Conservation (phyloP, 53 echinoderm and acorn worm species). For the Apostichopus leukothele region DNA sequence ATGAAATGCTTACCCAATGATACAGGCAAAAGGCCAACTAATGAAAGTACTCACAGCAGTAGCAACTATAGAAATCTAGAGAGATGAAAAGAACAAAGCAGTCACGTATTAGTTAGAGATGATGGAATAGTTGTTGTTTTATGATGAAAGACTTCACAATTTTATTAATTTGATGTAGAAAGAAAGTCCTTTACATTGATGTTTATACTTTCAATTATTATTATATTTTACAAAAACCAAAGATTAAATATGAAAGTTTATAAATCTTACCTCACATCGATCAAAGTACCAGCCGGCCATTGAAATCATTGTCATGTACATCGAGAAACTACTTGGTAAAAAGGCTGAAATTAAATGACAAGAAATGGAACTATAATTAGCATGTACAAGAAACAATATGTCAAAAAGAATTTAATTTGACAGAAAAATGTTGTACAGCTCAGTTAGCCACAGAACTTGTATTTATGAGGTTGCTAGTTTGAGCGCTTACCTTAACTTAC, state of each 20-base stretch:
- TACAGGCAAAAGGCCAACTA: conserved; percentile 97
- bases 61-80: conserved; percentile 77
- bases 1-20: conserved; percentile 76
- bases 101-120: too few relatives aligned
- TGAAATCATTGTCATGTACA: conserved; percentile 96
- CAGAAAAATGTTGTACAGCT: too few relatives aligned
- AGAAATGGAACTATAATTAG: background rate
- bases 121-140: too few relatives aligned
- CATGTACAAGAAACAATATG: background rate
- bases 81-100: background rate
- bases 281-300: conserved; percentile 91
- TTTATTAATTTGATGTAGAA: too few relatives aligned
- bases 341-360: conserved; percentile 60
- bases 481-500: too few relatives aligned
- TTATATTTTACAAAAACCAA: background rate
- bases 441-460: too few relatives aligned
- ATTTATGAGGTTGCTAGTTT: too few relatives aligned
- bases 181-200: too few relatives aligned
- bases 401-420: too few relatives aligned
- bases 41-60: conserved; percentile 91
- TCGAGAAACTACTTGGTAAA: conserved; percentile 96
- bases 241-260: too few relatives aligned
- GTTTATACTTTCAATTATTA: too few relatives aligned
- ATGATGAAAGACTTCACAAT: too few relatives aligned
- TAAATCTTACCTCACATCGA: conserved; percentile 39